Evolutionary conservation across 2,113 vertebrate genomes (phyloP), one percentile per base, ranked within the genome.

Genomic region (Larimichthys polyactis): DNA sequence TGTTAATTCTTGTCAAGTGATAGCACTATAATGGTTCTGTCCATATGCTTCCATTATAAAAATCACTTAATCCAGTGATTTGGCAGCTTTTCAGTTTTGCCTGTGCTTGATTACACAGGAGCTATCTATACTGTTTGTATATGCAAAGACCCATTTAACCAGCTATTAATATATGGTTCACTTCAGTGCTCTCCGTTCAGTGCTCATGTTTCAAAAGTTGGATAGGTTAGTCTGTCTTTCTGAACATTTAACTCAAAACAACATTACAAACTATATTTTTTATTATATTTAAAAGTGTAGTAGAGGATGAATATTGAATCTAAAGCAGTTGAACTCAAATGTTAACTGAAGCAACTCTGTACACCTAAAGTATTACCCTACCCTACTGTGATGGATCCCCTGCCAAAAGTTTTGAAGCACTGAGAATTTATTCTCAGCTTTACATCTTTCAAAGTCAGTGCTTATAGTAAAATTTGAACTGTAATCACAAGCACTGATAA

Each of bases 381-480:
- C 16, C 57, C 14, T 29, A 3, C n/a, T 14, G 20, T 51, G 36
- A 73, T 69, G 49, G 17, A 14, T 59, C 66, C 19, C n/a, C 32
- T 59, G 52, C 52, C 49, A 49, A 84, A 81, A 64, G 55, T 63
- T 82, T 55, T 57, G 46, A 87, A 78, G 67, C 57, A 68, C 49
- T 59, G 60, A 74, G 68, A 62, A 49, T 40, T 5, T 80, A 64
- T 80, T 73, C 27, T 83, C 44, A 59, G 44, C 51, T 70, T 75
- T 58, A 44, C 54, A 52, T 63, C 29, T 69, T 58, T 76, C 69
- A 73, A 66, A 49, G 44, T 72, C 32, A 27, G 76, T 44, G 32
- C 87, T 68, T 20, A 55, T 86, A 81, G 77, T 40, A 24, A 86
- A 67, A 81, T 78, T 63, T n/a, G 63, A 63, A 63, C 48, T 66